These are phyloP conservation scores for Habropoda laboriosa DNA, from an alignment of 1,140 invertebrate species.

Conservation along the genomic window DNA sequence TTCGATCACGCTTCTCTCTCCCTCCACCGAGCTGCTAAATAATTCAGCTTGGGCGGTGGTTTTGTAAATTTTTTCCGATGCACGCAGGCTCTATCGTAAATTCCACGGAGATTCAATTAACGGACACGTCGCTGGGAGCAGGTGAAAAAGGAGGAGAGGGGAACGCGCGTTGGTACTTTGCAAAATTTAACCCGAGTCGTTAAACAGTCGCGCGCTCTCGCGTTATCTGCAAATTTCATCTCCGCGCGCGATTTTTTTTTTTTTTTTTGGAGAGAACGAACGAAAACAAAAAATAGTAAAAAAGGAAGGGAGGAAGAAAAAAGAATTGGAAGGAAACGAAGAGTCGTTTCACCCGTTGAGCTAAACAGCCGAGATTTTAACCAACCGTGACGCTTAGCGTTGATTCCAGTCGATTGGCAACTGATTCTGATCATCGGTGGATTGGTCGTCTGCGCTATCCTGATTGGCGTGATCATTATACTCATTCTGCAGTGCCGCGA, in stretches of 20 bases:
- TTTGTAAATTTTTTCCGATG: constrained; percentile 12
- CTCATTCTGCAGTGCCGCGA: constrained; percentile 83
- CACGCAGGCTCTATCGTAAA: neutral
- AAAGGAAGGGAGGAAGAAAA: neutral
- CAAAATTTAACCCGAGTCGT: constrained; percentile 20
- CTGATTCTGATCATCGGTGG: constrained; percentile 83
- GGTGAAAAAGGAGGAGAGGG: too few relatives aligned
- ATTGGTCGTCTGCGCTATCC: constrained; percentile 81
- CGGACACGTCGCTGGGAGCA: neutral
- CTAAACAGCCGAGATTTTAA: constrained; percentile 74
- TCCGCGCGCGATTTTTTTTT: neutral
- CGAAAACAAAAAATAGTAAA: too few relatives aligned
- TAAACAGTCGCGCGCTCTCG: constrained; percentile 43
- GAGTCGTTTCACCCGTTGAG: constrained; percentile 34
- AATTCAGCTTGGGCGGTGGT: neutral
- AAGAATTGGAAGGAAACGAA: neutral
- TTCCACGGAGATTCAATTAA: constrained; percentile 39
- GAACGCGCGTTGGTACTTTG: constrained; percentile 1
- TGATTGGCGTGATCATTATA: constrained; percentile 82
- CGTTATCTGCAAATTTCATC: constrained; percentile 1
- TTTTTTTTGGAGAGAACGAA: too few relatives aligned
- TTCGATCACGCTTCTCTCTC: too few relatives aligned
- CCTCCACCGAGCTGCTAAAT: too few relatives aligned
- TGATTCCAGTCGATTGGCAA: constrained; percentile 82
- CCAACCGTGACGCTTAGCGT: constrained; percentile 77